These are phyloP conservation scores for Ctenodactylus gundi DNA, from an alignment of 2,113 vertebrate genomes.

Conservation along the genomic window DNA sequence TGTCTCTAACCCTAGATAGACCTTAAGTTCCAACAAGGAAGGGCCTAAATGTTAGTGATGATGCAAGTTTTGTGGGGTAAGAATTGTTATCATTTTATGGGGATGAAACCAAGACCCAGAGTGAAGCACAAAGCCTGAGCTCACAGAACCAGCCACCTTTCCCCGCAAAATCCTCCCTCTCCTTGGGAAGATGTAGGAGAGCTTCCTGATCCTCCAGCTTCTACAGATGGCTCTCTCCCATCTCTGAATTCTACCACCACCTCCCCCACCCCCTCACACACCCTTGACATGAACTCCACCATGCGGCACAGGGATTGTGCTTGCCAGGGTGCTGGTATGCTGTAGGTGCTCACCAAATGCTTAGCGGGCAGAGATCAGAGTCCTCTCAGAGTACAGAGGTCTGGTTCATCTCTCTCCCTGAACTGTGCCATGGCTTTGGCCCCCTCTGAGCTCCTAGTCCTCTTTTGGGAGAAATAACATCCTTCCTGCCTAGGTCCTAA, in stretches of 20 bases:
- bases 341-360: background rate
- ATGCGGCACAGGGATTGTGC: background rate
- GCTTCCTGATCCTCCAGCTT: background rate
- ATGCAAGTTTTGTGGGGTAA: background rate
- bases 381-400: background rate
- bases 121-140: background rate
- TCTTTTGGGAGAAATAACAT: constrained; percentile 12
- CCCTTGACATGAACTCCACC: background rate
- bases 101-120: background rate
- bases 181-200: background rate
- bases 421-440: no score
- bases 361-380: background rate
- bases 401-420: background rate
- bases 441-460: no score
- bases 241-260: background rate
- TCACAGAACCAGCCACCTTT: background rate
- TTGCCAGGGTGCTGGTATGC: background rate
- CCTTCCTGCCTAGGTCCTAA: constrained; percentile 32
- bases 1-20: background rate
- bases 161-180: background rate
- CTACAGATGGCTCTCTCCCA: background rate
- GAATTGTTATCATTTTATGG: background rate
- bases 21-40: background rate
- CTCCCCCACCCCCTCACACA: background rate
- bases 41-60: constrained; percentile 7